phyloP scores from a whole-genome alignment of 2,888 invertebrate species.

The Amphipyra berbera region DNA sequence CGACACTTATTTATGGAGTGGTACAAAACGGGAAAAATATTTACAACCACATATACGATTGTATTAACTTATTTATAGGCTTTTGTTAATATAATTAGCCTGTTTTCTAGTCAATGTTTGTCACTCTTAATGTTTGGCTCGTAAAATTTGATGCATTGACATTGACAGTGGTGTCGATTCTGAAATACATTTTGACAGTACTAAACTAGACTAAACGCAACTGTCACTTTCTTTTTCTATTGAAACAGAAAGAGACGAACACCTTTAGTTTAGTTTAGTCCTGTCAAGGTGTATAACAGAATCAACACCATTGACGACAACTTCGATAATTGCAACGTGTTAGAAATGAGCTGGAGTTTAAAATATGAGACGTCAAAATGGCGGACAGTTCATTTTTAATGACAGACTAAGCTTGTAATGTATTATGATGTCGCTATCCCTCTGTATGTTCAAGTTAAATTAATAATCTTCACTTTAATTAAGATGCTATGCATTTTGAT shows the following conservation, averaged over 20 bases:
- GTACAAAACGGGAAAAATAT: slow-evolving; percentile 27
- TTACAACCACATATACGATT: slow-evolving; percentile 15
- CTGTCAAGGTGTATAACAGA: too few species aligned
- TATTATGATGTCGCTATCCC: neutral
- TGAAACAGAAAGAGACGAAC: too few species aligned
- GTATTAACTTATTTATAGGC: slow-evolving; percentile 15
- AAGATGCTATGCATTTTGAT: too few species aligned
- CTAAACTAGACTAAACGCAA: too few species aligned
- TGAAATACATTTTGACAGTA: too few species aligned
- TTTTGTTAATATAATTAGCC: slow-evolving; percentile 10
- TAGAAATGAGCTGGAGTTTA: neutral
- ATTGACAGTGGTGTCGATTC: neutral
- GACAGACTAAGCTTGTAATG: neutral
- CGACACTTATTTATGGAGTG: slow-evolving; percentile 49
- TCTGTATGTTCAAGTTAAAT: neutral
- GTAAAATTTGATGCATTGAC: slow-evolving; percentile 9
- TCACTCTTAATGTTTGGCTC: neutral
- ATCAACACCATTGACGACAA: too few species aligned
- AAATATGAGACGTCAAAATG: slow-evolving; percentile 9
- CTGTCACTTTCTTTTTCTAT: too few species aligned
- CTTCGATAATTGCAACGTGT: neutral
- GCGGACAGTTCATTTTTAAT: slow-evolving; percentile 10
- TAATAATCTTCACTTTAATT: too few species aligned
- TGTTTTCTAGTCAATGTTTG: slow-evolving; percentile 2
- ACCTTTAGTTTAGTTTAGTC: too few species aligned